A percentile compares a stretch with the other conserved stretches of the same genome.
These are phyloP conservation scores for Rhodeus uyekii DNA, from an alignment of 2,797 vertebrate species.

Conservation along the genomic window DNA sequence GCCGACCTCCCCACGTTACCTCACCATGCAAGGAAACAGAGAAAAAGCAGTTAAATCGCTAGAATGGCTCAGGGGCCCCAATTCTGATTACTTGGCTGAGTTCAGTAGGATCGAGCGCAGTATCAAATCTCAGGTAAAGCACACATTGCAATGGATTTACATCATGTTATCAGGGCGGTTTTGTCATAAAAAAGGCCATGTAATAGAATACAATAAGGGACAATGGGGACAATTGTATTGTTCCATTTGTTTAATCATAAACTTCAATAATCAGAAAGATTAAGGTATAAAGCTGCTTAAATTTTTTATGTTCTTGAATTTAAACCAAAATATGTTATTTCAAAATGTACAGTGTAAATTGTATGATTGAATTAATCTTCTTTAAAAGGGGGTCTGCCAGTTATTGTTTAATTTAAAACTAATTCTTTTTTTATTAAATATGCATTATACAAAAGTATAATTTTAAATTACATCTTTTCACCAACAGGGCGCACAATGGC, in stretches of 20 bases:
- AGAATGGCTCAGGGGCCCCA: slow-evolving; percentile 83
- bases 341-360: not conserved
- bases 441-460: not conserved
- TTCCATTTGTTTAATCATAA: not conserved
- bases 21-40: slow-evolving; percentile 80
- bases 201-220: not conserved
- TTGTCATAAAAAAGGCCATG: not conserved
- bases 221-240: not conserved
- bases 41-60: slow-evolving; percentile 78
- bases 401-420: not conserved
- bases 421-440: not conserved
- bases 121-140: slow-evolving; percentile 76
- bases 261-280: not conserved
- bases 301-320: not conserved
- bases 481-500: slow-evolving; percentile 71
- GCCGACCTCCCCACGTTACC: slow-evolving; percentile 91
- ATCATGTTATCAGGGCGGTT: not conserved
- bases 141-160: not conserved
- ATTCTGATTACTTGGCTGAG: slow-evolving; percentile 76
- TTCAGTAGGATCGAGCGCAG: slow-evolving; percentile 76
- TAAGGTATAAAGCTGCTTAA: not conserved
- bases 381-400: not conserved
- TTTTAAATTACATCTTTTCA: slow-evolving; percentile 12
- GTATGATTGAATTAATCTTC: not conserved
- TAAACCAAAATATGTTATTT: not conserved